Evolutionary conservation across 2,113 vertebrate genomes (phyloP).

Genomic region (Corvus moneduloides): DNA sequence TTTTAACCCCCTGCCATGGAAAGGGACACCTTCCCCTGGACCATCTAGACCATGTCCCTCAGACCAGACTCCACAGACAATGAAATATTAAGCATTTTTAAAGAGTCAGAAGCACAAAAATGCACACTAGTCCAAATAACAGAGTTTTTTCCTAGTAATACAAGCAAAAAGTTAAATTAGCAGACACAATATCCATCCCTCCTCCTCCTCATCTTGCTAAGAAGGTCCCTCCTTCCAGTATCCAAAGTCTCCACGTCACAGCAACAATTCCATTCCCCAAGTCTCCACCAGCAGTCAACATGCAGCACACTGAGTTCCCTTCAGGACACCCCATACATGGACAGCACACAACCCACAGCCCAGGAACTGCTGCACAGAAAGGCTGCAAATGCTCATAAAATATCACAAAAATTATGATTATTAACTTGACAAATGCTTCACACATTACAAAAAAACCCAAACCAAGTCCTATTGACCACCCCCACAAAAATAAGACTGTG

Average conservation of each 20-base stretch:
- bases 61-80: neutral
- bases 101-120: neutral
- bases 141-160: neutral
- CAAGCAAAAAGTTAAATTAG: neutral
- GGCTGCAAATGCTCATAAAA: neutral
- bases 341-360: neutral
- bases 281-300: neutral
- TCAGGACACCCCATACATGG: accelerated
- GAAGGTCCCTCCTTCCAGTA: neutral
- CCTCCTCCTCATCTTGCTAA: neutral
- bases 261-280: neutral
- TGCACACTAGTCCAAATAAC: neutral
- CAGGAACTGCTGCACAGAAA: neutral
- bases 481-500: neutral
- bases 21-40: neutral
- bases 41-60: neutral
- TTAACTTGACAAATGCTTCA: neutral
- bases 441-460: neutral
- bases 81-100: neutral
- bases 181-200: neutral
- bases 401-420: neutral
- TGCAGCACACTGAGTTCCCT: accelerated
- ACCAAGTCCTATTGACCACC: accelerated
- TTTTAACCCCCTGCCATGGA: neutral
- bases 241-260: neutral